Evolutionary conservation across 2,888 invertebrate genomes (phyloP).

Genomic region (Biston stratarius): DNA sequence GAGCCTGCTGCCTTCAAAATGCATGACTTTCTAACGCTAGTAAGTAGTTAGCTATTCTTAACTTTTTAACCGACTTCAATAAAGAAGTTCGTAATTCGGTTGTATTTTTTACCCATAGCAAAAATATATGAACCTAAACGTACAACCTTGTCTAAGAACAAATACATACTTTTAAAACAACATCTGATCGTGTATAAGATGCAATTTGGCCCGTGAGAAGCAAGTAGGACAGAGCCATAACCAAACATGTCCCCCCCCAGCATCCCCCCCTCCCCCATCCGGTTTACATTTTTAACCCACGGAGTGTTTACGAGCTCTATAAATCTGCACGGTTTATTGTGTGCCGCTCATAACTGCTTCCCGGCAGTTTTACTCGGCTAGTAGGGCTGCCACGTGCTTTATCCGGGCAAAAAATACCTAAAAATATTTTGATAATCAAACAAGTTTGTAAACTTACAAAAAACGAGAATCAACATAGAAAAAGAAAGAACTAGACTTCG

Average conservation of each 20-base stretch:
- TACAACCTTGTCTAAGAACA: too few relatives aligned
- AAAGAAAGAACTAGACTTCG: too few relatives aligned
- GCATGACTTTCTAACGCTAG: slow-evolving; percentile 7
- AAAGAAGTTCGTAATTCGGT: background rate
- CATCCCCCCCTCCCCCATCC: background rate
- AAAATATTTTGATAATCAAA: too few relatives aligned
- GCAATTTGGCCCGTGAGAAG: too few relatives aligned
- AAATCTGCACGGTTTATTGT: slow-evolving; percentile 51
- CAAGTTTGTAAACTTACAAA: too few relatives aligned
- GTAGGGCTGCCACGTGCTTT: slow-evolving; percentile 22
- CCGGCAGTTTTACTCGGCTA: slow-evolving; percentile 30
- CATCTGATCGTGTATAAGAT: too few relatives aligned
- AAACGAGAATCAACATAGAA: too few relatives aligned
- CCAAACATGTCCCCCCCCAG: background rate
- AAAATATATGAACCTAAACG: too few relatives aligned
- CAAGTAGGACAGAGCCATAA: slow-evolving; percentile 4
- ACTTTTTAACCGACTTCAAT: too few relatives aligned
- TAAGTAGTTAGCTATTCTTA: slow-evolving; percentile 1
- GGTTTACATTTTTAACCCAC: slow-evolving; percentile 51
- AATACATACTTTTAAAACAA: too few relatives aligned
- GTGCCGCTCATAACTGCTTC: slow-evolving; percentile 37
- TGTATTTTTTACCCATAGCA: too few relatives aligned
- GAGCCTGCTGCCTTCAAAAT: background rate
- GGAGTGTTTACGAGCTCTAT: slow-evolving; percentile 51
- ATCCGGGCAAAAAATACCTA: background rate